Conservation (phyloP, 2,113 vertebrate species). For the Taurulus bubalis region DNA sequence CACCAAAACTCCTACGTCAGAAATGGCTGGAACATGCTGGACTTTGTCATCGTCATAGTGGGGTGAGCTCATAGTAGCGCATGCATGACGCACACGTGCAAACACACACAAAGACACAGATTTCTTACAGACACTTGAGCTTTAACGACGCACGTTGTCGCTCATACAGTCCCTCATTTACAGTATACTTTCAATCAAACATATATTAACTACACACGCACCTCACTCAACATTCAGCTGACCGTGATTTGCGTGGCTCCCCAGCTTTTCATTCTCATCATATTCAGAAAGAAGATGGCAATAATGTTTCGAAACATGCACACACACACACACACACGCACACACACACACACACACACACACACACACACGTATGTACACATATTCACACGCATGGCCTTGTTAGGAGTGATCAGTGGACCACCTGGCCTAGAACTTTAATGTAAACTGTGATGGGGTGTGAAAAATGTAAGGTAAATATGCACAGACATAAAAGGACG, state of each 20-base stretch:
- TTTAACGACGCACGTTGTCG: not conserved
- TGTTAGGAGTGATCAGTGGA: constrained; percentile 35
- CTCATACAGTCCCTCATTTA: not conserved
- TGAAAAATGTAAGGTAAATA: constrained; percentile 58
- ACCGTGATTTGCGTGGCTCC: not conserved
- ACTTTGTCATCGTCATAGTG: constrained; percentile 99
- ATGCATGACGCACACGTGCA: not conserved
- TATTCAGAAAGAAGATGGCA: not conserved
- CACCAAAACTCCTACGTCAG: constrained; percentile 98
- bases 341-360: too few relatives aligned
- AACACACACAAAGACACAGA: not conserved
- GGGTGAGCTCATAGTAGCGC: constrained; percentile 87
- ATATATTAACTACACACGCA: not conserved
- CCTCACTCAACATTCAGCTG: too few relatives aligned
- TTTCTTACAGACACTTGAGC: not conserved
- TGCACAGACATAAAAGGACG: constrained; percentile 22
- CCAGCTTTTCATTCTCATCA: constrained; percentile 4
- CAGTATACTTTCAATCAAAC: not conserved
- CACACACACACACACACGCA: too few relatives aligned
- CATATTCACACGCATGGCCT: not conserved
- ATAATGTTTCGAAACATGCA: not conserved
- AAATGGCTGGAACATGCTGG: constrained; percentile 99
- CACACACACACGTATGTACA: not conserved
- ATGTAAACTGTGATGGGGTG: constrained; percentile 47
- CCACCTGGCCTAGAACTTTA: constrained; percentile 46